A percentile compares a stretch with the other conserved stretches of the same genome.
These are phyloP conservation scores for Apis mellifera DNA, from an alignment of 1,140 invertebrate genomes.

Conservation along the genomic window Amel_HAv3.1 CM009943.2:7897001-7897500, in stretches of 20 bases:
- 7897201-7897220: conserved; percentile 47
- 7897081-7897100: conserved; percentile 48
- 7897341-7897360: background rate
- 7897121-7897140: background rate
- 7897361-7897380: background rate
- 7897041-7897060: conserved; percentile 54
- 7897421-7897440: no score
- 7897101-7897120: conserved; percentile 49
- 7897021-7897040: conserved; percentile 44
- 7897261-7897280: conserved; percentile 25
- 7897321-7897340: background rate
- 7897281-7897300: background rate
- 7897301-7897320: background rate
- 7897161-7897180: conserved; percentile 49
- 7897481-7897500: no score
- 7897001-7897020: conserved; percentile 53
- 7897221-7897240: conserved; percentile 15
- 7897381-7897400: background rate
- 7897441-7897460: no score
- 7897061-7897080: conserved; percentile 53
- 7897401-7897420: background rate
- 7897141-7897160: conserved; percentile 20
- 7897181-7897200: conserved; percentile 47
- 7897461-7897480: no score
- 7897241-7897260: conserved; percentile 32